Percentiles rank a stretch among this genome's conserved stretches.
Evolutionary conservation across 2,888 invertebrate genomes (phyloP).

Genomic region (Ophioninae sp.): DNA sequence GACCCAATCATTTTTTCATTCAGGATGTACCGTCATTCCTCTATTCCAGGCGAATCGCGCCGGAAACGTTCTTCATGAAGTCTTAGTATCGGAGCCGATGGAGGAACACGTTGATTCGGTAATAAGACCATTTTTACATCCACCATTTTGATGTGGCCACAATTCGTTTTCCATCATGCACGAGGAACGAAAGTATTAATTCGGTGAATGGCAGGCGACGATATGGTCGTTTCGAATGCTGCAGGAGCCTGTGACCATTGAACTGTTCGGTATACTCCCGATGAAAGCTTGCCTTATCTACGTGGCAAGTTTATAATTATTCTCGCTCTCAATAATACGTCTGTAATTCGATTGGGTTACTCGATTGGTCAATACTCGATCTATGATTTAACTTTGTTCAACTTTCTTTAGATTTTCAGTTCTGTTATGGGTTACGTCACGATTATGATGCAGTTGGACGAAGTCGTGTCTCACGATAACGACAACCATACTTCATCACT

Average conservation of each 20-base stretch:
- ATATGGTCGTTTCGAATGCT: constrained; percentile 54
- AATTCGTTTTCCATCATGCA: background rate
- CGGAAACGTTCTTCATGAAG: constrained; percentile 54
- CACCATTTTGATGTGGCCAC: too few species aligned
- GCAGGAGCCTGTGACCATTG: constrained; percentile 46
- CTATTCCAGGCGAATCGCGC: constrained; percentile 45
- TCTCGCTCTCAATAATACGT: background rate
- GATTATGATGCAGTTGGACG: constrained; percentile 62
- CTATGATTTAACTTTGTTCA: background rate
- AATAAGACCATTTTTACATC: background rate
- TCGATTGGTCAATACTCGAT: too few species aligned
- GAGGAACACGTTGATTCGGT: constrained; percentile 38
- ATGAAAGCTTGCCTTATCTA: constrained; percentile 42
- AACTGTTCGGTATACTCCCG: constrained; percentile 53
- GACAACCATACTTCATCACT: background rate
- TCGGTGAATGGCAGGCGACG: constrained; percentile 31
- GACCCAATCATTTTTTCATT: background rate
- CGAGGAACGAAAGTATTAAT: background rate
- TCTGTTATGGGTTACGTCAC: too few species aligned
- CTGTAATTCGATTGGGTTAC: background rate
- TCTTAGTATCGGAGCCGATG: constrained; percentile 28
- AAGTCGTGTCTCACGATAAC: background rate
- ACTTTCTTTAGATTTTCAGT: constrained; percentile 48
- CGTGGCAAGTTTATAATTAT: constrained; percentile 33
- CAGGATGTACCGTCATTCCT: background rate